Base-by-base conservation (phyloP, 2,113 vertebrate species). In the Coptodon bakossiorum region DNA sequence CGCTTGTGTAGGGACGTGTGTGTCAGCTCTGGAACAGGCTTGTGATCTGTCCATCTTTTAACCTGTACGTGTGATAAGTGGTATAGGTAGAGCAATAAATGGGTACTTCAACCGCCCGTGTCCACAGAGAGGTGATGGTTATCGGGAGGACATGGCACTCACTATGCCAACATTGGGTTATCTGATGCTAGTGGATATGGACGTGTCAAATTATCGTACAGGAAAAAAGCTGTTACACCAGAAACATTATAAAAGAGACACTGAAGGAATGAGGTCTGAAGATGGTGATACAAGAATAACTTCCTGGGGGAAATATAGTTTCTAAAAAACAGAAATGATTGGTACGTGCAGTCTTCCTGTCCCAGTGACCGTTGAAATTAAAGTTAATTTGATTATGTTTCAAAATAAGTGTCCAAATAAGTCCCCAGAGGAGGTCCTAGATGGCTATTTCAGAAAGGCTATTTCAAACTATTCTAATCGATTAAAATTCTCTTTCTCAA, bases 381-480 rank as follows among this genome's bases (percentile, higher is more conserved):
- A 16, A 71, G 12, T 71, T 45, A 16, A 73, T 45, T 73, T 73
- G 5, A 73, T 73, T 29, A 76, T 50, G 71, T 31, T 76, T 76
- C 16, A 31, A 76, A 48, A 76, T 48, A 76, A 76, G 1, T 76
- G 40, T 29, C 14, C 24, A 45, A 45, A 71, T 27, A 43, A 50
- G 24, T 48, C 14, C 24, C 24, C 71, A 76, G 71, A 50, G 71
- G 43, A 76, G 16, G 71, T 78, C 45, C 43, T 50, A 50, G 27
- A 50, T 13, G 43, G 45, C 71, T 78, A 5, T 43, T 24, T 76
- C 43, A 45, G 68, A 73, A 73, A 45, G 8, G n/a, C 2, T 24
- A 73, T 17, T 66, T 66, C 68, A 29, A 11, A 38, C 22, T 24
- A 14, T 66, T 6, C 40, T 34, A 45, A 85, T 61, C 9, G 5